Evolutionary conservation across 2,797 vertebrate genomes (phyloP).

Genomic region (Rhinophrynus dorsalis): DNA sequence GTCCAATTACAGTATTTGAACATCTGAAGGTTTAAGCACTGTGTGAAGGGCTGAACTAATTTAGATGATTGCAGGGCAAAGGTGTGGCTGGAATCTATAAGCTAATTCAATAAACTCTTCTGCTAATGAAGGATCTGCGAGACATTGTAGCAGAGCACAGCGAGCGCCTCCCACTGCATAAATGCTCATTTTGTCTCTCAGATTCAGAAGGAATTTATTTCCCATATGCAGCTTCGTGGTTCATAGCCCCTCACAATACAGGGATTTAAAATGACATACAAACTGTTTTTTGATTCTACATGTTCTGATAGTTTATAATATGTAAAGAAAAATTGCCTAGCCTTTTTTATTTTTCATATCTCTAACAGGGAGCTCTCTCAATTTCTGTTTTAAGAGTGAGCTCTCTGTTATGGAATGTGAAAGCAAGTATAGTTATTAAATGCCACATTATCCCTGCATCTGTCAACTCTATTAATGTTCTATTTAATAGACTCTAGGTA

Average conservation of each 20-base stretch:
- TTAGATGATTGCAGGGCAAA: slow-evolving; percentile 49
- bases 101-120: slow-evolving; percentile 45
- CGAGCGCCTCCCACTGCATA: slow-evolving; percentile 20
- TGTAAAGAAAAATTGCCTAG: no score
- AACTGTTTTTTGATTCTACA: no score
- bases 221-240: neutral
- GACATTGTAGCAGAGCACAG: neutral
- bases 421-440: no score
- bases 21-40: slow-evolving; percentile 12
- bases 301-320: no score
- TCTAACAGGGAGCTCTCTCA: no score
- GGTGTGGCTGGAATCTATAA: slow-evolving; percentile 48
- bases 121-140: slow-evolving; percentile 29
- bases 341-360: no score
- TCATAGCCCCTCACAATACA: neutral
- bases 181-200: slow-evolving; percentile 20
- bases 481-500: no score
- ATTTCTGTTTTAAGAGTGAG: no score
- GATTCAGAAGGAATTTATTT: slow-evolving; percentile 13
- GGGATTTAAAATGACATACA: no score
- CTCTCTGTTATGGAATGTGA: no score
- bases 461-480: no score
- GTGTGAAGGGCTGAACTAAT: slow-evolving; percentile 40
- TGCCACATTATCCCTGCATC: no score
- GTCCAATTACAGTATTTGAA: slow-evolving; percentile 43